A percentile compares a stretch with the other conserved stretches of the same genome.
These are phyloP conservation scores for Carassius gibelio DNA, from an alignment of 2,113 vertebrate genomes.

Conservation along the genomic window DNA sequence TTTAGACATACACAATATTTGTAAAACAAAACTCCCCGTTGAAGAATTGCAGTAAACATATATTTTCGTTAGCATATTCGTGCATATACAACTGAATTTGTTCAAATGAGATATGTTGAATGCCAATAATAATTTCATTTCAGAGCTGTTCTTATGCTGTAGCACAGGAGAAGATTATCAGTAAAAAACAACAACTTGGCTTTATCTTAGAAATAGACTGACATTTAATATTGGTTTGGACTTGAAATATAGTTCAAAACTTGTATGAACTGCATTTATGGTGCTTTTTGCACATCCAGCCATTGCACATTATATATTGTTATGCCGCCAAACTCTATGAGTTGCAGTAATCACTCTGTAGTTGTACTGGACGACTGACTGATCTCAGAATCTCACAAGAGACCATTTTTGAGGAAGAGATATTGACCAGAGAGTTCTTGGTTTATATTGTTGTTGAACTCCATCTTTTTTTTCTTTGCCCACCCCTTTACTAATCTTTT, in stretches of 20 bases:
- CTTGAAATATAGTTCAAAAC: background rate
- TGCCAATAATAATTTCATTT: background rate
- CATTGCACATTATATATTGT: background rate
- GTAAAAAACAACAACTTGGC: background rate
- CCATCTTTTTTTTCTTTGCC: background rate
- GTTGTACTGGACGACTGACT: background rate
- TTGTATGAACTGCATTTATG: background rate
- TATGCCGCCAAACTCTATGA: background rate
- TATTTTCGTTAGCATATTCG: too few species aligned
- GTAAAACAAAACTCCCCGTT: too few species aligned
- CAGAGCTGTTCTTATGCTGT: background rate
- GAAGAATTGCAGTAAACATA: too few species aligned
- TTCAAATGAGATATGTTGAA: background rate
- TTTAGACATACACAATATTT: too few species aligned
- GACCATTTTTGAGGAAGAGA: background rate
- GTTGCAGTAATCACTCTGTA: background rate
- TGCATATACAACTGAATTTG: too few species aligned
- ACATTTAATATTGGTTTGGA: background rate
- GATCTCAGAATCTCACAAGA: background rate
- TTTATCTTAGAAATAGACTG: background rate
- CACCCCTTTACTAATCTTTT: background rate
- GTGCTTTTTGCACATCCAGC: background rate
- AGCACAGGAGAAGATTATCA: background rate
- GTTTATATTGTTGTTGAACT: background rate
- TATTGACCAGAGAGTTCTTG: background rate